These are phyloP conservation scores for Dascyllus trimaculatus DNA, from an alignment of 2,113 vertebrate genomes.

Conservation along the genomic window DNA sequence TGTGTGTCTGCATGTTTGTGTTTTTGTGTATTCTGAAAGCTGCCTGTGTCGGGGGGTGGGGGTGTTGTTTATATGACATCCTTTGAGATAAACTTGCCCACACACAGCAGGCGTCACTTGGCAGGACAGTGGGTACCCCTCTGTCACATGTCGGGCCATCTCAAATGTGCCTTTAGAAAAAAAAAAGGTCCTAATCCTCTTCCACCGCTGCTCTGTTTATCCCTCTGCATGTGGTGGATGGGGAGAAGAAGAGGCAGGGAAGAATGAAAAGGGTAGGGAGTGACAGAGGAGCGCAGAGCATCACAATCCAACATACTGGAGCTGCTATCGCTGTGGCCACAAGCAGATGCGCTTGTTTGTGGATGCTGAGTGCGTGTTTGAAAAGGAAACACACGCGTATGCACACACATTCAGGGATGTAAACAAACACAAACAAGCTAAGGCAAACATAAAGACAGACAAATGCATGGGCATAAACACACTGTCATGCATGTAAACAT, in stretches of 20 bases:
- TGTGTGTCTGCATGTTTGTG: background rate
- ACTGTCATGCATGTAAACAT: background rate
- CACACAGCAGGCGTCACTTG: constrained; percentile 57
- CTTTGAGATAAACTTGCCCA: constrained; percentile 54
- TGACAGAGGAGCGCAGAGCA: constrained; percentile 13
- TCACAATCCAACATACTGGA: constrained; percentile 17
- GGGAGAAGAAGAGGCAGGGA: constrained; percentile 2
- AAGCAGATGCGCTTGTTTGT: constrained; percentile 53
- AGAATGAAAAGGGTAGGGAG: background rate
- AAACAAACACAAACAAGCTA: constrained; percentile 41
- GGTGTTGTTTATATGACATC: constrained; percentile 24
- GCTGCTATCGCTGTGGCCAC: constrained; percentile 14
- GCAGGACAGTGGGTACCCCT: constrained; percentile 38
- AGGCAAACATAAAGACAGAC: constrained; percentile 29
- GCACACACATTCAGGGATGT: constrained; percentile 8
- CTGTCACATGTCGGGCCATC: constrained; percentile 49
- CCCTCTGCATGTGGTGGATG: constrained; percentile 35
- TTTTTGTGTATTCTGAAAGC: constrained; percentile 17
- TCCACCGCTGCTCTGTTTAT: constrained; percentile 42
- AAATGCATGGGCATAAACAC: background rate
- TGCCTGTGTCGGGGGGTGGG: constrained; percentile 10
- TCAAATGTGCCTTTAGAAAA: constrained; percentile 67
- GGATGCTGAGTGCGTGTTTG: constrained; percentile 41
- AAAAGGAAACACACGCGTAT: constrained; percentile 23
- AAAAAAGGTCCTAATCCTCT: constrained; percentile 60